phyloP scores from a whole-genome alignment of 2,888 invertebrate genomes.

The Fragum sueziense region DNA sequence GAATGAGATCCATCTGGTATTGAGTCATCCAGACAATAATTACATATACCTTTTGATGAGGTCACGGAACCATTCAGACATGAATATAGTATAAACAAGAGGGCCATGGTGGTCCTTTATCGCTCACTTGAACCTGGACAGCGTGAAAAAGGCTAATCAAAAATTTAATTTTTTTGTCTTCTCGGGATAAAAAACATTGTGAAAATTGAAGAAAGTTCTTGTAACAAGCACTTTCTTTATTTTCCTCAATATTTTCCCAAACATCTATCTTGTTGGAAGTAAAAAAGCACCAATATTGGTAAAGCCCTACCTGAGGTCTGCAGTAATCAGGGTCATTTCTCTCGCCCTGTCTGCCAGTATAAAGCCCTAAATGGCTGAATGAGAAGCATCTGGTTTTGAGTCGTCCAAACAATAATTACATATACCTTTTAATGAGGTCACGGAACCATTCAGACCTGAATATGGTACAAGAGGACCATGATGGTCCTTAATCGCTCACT shows the following conservation, averaged over 20 bases:
- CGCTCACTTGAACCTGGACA: too few species aligned
- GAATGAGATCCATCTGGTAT: conserved; percentile 79
- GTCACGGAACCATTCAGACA: conserved; percentile 76
- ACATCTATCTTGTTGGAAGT: not conserved
- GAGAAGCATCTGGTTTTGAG: conserved; percentile 78
- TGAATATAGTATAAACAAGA: too few species aligned
- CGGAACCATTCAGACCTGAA: conserved; percentile 76
- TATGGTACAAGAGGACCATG: not conserved
- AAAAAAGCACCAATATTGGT: not conserved
- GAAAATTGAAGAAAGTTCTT: not conserved
- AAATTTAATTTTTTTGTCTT: not conserved
- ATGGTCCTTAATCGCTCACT: not conserved
- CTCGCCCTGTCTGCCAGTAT: conserved; percentile 75
- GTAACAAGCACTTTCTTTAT: not conserved
- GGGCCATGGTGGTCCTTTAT: too few species aligned
- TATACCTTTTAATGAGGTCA: conserved; percentile 70
- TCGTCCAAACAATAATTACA: conserved; percentile 78
- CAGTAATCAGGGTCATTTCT: conserved; percentile 56
- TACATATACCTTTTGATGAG: conserved; percentile 69
- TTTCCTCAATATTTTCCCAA: not conserved
- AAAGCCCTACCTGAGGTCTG: conserved; percentile 65
- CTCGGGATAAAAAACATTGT: not conserved
- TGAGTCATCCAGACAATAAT: conserved; percentile 80
- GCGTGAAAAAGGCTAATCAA: too few species aligned
- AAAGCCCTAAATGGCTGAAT: conserved; percentile 81